Percentiles rank a stretch among this genome's conserved stretches.
Evolutionary conservation across 1,140 invertebrate species (phyloP).

Genomic region (Papilio aristodemus): DNA sequence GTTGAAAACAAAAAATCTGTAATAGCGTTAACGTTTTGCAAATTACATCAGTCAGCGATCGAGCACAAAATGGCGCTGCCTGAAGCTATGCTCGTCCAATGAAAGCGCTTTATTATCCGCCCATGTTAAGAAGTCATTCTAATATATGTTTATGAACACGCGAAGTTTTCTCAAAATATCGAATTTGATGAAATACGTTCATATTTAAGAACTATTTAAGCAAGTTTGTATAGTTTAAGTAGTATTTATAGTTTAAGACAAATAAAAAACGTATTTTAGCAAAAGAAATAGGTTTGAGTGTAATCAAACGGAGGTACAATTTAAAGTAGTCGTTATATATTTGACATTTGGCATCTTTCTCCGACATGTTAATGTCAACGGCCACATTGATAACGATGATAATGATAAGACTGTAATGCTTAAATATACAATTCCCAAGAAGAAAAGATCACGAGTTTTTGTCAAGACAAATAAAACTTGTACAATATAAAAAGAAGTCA

Average conservation of each 20-base stretch:
- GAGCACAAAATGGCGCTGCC: slow-evolving; percentile 75
- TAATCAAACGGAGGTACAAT: not conserved
- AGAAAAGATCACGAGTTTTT: slow-evolving; percentile 15
- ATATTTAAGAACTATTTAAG: not conserved
- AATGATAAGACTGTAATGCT: slow-evolving; percentile 28
- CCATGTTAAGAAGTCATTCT: slow-evolving; percentile 42
- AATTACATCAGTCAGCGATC: slow-evolving; percentile 69
- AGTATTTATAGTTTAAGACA: not conserved
- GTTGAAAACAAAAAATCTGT: slow-evolving; percentile 24
- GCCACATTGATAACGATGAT: slow-evolving; percentile 38
- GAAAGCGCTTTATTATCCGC: slow-evolving; percentile 74
- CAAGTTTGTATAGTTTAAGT: not conserved
- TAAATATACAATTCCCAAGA: not conserved
- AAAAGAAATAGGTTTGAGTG: not conserved
- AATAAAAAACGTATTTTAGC: not conserved
- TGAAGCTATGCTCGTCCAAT: slow-evolving; percentile 47
- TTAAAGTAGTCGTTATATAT: slow-evolving; percentile 21
- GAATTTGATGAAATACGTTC: not conserved
- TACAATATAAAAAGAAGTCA: slow-evolving; percentile 12
- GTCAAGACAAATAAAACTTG: not conserved
- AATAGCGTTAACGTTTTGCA: slow-evolving; percentile 48
- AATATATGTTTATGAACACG: not conserved
- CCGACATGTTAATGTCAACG: slow-evolving; percentile 34
- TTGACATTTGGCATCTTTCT: slow-evolving; percentile 22
- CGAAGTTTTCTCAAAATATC: not conserved